phyloP scores from a whole-genome alignment of 2,113 vertebrate species.

The Vulpes vulpes region DNA sequence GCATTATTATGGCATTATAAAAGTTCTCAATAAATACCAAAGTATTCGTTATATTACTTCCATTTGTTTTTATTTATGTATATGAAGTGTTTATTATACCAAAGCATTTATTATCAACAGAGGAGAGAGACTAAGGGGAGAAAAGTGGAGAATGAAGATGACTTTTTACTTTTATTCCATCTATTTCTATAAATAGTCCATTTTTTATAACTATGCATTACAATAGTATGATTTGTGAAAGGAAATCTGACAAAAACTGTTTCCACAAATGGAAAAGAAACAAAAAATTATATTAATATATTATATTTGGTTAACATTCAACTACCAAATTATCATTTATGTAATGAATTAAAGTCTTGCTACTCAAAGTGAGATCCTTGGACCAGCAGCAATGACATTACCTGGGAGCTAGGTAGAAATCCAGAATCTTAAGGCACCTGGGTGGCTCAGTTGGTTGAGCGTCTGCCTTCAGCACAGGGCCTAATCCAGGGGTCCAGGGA shows the following conservation, averaged over 20 bases:
- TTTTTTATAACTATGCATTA: not conserved
- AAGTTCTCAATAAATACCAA: conserved; percentile 11
- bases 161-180: not conserved
- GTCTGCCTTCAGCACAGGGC: not conserved
- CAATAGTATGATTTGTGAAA: not conserved
- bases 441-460: not conserved
- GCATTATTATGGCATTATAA: not conserved
- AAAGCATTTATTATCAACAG: not conserved
- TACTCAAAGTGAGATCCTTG: not conserved
- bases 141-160: not conserved
- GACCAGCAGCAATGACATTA: not conserved
- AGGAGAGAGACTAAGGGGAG: not conserved
- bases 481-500: not conserved
- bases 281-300: not conserved
- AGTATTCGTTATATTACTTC: not conserved
- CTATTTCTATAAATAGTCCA: not conserved
- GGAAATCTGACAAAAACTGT: not conserved
- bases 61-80: not conserved
- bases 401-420: not conserved
- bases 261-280: not conserved
- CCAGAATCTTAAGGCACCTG: not conserved
- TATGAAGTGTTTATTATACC: not conserved
- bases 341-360: not conserved
- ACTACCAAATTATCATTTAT: not conserved
- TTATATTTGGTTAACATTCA: not conserved